Evolutionary conservation across 2,113 vertebrate genomes (phyloP).

Genomic region (Thinocorus orbignyianus): DNA sequence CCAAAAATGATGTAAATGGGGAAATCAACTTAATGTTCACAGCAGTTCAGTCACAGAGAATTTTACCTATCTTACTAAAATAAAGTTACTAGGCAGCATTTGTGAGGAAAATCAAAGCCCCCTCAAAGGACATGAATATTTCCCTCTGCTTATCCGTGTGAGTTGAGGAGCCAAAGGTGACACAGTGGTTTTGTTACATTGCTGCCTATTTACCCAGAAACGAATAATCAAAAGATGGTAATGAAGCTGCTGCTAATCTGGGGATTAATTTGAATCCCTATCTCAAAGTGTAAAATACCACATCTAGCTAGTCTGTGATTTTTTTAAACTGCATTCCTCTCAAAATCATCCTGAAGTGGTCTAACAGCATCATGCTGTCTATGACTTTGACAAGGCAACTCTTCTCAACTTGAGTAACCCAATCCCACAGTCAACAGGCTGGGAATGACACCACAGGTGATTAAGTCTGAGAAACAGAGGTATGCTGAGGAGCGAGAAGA

Average conservation of each 20-base stretch:
- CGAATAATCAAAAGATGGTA: fast-evolving
- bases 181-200: not conserved
- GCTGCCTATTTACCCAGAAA: not conserved
- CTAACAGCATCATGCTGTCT: not conserved
- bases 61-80: not conserved
- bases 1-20: not conserved
- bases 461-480: not conserved
- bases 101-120: not conserved
- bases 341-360: not conserved
- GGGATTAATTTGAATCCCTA: not conserved
- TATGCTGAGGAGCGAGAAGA: not conserved
- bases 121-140: not conserved
- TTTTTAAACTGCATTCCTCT: not conserved
- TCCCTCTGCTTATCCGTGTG: not conserved
- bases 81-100: not conserved
- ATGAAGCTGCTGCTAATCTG: not conserved
- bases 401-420: not conserved
- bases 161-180: not conserved
- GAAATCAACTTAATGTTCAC: not conserved
- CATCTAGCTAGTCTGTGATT: not conserved
- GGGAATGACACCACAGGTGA: not conserved
- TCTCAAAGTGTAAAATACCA: not conserved
- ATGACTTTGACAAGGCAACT: not conserved
- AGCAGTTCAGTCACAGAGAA: not conserved
- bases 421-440: not conserved